A percentile compares a stretch with the other conserved stretches of the same genome.
These are phyloP conservation scores for Eubucco bourcierii DNA, from an alignment of 2,113 vertebrate genomes.

Conservation along the genomic window DNA sequence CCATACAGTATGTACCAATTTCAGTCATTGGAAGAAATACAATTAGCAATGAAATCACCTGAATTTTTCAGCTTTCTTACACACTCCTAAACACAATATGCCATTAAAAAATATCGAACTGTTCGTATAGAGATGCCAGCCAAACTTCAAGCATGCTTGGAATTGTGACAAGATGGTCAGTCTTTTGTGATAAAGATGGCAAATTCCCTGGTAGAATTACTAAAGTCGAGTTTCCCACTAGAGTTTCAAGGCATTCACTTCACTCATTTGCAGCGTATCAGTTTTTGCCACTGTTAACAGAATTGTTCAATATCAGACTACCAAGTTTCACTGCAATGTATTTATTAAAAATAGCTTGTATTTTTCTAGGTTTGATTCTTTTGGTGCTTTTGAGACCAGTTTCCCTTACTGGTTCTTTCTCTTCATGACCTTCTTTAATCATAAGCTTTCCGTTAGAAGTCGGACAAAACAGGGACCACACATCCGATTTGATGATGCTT, in stretches of 20 bases:
- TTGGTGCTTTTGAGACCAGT: not conserved
- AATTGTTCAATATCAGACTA: not conserved
- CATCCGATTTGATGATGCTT: constrained; percentile 27
- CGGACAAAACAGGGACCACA: not conserved
- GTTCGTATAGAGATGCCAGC: not conserved
- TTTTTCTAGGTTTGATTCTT: not conserved
- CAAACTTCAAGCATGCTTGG: not conserved
- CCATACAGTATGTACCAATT: not conserved
- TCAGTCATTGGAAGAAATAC: not conserved
- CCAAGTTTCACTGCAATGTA: not conserved
- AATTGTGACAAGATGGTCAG: not conserved
- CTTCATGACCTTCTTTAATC: not conserved
- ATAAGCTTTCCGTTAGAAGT: not conserved
- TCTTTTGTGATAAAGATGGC: not conserved
- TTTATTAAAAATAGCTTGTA: not conserved
- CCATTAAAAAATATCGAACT: not conserved
- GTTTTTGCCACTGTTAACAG: not conserved
- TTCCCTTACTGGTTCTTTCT: not conserved
- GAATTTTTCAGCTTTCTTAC: not conserved
- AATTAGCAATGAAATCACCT: not conserved
- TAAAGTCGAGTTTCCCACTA: not conserved
- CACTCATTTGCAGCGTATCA: not conserved
- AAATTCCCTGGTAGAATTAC: not conserved
- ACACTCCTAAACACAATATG: not conserved
- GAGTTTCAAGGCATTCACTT: not conserved